Evolutionary conservation across 2,888 invertebrate species (phyloP), one percentile per base, ranked within the genome.

Genomic region (Sceliomorpha sp.): DNA sequence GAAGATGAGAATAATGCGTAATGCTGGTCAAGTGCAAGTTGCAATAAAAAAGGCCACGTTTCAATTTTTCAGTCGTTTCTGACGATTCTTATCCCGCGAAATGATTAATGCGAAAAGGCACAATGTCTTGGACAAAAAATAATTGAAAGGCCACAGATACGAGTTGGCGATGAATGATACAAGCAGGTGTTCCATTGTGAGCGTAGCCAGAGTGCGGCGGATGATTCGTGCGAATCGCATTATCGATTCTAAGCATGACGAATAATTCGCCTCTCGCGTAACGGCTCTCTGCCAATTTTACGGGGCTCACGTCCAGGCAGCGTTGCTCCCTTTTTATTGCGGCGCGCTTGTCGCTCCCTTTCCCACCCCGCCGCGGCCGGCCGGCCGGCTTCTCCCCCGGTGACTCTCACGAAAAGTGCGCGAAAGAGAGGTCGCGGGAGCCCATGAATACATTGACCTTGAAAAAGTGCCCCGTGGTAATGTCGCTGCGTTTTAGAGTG

Each of bases 361-460:
- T n/a, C n/a, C n/a, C n/a, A n/a, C n/a, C n/a, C n/a, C n/a, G n/a
- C n/a, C n/a, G n/a, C n/a, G n/a, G n/a, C n/a, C n/a, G n/a, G n/a
- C n/a, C n/a, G n/a, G n/a, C n/a, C n/a, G n/a, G n/a, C n/a, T n/a
- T n/a, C n/a, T n/a, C n/a, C 40, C 31, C 36, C 15, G 9, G 42
- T 53, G 31, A 36, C 56, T 56, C 44, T 56, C 51, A 51, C 45
- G 36, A 50, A 51, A 70, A 64, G 63, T 48, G 39, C 70, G 72
- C 71, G 76, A 72, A n/a, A n/a, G 71, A 73, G 74, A 75, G 78
- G 78, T 81, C 80, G 69, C 59, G 66, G 56, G 70, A 75, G 48
- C 76, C 78, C 79, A 79, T 79, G 80, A 80, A 80, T 80, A 80
- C 76, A 81, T 80, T 81, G 79, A 80, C 81, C 80, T 60, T 47